Percentiles rank a stretch among this genome's conserved stretches.
phyloP scores from a whole-genome alignment of 2,113 vertebrate species.

The Rattus rattus region DNA sequence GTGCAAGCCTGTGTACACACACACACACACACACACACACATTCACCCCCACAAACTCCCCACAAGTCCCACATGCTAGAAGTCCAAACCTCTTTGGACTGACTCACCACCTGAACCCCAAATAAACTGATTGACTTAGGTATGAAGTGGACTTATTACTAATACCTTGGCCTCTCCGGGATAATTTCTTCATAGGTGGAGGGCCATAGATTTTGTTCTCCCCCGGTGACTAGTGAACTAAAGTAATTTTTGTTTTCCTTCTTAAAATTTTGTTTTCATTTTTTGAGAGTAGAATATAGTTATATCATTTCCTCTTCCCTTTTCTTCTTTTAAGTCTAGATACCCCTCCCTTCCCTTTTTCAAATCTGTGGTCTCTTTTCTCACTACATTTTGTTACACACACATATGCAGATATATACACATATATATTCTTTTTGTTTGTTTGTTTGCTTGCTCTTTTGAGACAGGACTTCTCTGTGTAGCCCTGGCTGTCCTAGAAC shows the following conservation, averaged over 20 bases:
- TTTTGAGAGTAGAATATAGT: background rate
- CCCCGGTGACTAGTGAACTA: background rate
- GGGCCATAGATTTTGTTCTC: background rate
- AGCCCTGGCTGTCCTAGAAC: background rate
- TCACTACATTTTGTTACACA: background rate
- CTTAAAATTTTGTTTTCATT: background rate
- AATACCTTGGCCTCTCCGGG: background rate
- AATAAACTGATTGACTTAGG: conserved; percentile 60
- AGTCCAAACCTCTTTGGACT: background rate
- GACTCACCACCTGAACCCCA: conserved; percentile 44
- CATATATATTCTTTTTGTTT: background rate
- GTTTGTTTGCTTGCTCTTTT: background rate
- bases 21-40: background rate
- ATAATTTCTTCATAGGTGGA: background rate
- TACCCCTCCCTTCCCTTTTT: background rate
- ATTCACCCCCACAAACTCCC: background rate
- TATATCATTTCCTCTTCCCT: background rate
- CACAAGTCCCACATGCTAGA: conserved; percentile 5
- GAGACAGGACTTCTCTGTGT: background rate
- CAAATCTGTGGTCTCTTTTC: background rate
- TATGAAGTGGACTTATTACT: conserved; percentile 17
- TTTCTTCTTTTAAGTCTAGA: no score
- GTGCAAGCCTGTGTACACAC: no score
- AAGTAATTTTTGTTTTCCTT: background rate
- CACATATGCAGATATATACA: background rate